Base-by-base conservation (phyloP, 2,797 vertebrate species). In the Setipinna tenuifilis region DNA sequence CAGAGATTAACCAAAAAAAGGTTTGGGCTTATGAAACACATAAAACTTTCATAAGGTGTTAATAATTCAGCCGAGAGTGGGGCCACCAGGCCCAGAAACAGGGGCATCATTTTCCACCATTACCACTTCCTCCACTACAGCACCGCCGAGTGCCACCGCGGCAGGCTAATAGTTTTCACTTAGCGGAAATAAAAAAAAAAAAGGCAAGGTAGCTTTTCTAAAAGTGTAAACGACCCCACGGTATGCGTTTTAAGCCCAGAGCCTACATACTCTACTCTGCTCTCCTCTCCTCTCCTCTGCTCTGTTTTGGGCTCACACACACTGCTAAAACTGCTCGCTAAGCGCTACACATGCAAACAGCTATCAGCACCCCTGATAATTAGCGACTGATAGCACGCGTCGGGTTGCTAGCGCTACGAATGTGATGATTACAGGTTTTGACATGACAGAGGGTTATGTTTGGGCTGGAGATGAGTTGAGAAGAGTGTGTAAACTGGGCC, bases 21-120 rank as follows among this genome's bases (percentile, higher is more conserved):
- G 12, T 35, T 44, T 46, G 59, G 25, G 16, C 61, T 71, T 75
- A 75, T 75, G 28, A 75, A 75, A 75, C 68, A 35, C 68, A 35
- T 75, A 35, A 75, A 75, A 57, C 65, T 78, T 78, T 21, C 14
- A 81, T 41, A 84, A 62, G 59, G 59, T 65, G 62, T 28, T 44
- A 84, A 50, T 19, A 68, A 83, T 75, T 35, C 68, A 75, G 68
- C 31, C 17, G 59, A 71, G 61, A 31, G 41, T 23, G 83, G 16
- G 83, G 28, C 35, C 28, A 44, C 54, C 35, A 14, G 83, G 28
- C 46, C 21, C 25, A 14, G 21, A 21, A 44, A 75, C 46, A 16
- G 68, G 44, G 50, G 23, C 61, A 28, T 25, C 46, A 12, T 75
- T 35, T 35, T 75, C 68, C 68, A 75, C 17, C 16, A 75, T 75